phyloP scores from a whole-genome alignment of 2,113 vertebrate species.

The Neodontobutis hainanensis region DNA sequence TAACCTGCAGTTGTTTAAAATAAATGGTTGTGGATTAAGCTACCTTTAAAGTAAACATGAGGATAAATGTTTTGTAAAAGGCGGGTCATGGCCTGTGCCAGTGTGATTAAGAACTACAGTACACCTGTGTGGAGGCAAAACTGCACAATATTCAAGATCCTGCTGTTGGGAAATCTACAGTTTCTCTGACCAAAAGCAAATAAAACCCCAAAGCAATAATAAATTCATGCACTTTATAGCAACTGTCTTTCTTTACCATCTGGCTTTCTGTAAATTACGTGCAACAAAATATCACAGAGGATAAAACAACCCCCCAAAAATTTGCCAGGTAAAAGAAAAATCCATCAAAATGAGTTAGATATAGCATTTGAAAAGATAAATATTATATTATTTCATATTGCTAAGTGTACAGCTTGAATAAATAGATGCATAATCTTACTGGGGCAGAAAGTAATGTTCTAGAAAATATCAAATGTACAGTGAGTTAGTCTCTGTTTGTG shows the following conservation, averaged over 20 bases:
- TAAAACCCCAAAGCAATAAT: neutral
- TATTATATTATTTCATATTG: neutral
- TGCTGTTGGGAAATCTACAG: neutral
- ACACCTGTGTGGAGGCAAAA: neutral
- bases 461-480: neutral
- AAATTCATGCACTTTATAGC: neutral
- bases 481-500: neutral
- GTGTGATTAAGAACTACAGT: neutral
- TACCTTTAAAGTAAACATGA: neutral
- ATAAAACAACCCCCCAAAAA: neutral
- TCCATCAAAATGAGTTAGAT: neutral
- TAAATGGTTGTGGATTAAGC: neutral
- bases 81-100: conserved; percentile 9
- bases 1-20: no score
- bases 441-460: conserved; percentile 3
- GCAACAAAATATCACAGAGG: neutral
- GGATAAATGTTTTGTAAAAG: conserved; percentile 8
- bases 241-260: neutral
- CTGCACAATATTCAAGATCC: neutral
- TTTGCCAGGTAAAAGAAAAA: neutral
- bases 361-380: neutral
- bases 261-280: neutral
- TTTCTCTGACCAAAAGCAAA: neutral
- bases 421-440: neutral
- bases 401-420: neutral